phyloP scores from a whole-genome alignment of 2,888 invertebrate species.

The Tachystola acroxantha region DNA sequence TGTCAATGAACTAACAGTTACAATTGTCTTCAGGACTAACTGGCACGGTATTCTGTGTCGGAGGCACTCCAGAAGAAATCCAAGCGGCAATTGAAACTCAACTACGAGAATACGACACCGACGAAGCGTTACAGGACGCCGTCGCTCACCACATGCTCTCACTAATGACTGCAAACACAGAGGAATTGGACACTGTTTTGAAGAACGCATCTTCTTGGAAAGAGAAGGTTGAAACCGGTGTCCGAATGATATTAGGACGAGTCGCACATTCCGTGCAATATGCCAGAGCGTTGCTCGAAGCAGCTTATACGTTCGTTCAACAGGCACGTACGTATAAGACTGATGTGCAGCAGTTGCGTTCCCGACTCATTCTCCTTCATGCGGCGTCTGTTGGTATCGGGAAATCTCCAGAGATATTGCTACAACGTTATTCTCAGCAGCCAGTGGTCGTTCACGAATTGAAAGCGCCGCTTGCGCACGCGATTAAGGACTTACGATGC shows the following conservation, averaged over 20 bases:
- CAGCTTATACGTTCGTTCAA: constrained; percentile 28
- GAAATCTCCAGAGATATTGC: background rate
- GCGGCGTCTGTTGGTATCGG: constrained; percentile 9
- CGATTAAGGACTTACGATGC: constrained; percentile 31
- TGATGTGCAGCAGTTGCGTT: constrained; percentile 22
- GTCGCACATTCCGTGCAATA: constrained; percentile 47
- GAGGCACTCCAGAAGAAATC: constrained; percentile 38
- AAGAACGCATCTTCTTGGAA: constrained; percentile 20
- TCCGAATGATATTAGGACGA: constrained; percentile 32
- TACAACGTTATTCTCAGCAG: constrained; percentile 26
- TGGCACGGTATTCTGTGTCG: constrained; percentile 49
- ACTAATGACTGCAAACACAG: constrained; percentile 26
- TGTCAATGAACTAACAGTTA: too few species aligned
- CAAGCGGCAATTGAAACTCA: constrained; percentile 25
- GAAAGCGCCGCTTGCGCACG: constrained; percentile 24
- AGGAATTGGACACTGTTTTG: constrained; percentile 16
- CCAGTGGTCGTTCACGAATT: constrained; percentile 29
- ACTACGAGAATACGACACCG: constrained; percentile 23
- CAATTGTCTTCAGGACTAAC: constrained; percentile 32
- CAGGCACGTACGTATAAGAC: constrained; percentile 19
- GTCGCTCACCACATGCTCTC: constrained; percentile 39
- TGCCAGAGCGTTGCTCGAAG: constrained; percentile 31
- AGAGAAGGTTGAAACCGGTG: constrained; percentile 29
- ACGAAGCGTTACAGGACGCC: constrained; percentile 35
- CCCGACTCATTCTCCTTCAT: constrained; percentile 30